Evolutionary conservation across 2,888 invertebrate species (phyloP), one percentile per base, ranked within the genome.

Genomic region (Slavum lentiscoides): DNA sequence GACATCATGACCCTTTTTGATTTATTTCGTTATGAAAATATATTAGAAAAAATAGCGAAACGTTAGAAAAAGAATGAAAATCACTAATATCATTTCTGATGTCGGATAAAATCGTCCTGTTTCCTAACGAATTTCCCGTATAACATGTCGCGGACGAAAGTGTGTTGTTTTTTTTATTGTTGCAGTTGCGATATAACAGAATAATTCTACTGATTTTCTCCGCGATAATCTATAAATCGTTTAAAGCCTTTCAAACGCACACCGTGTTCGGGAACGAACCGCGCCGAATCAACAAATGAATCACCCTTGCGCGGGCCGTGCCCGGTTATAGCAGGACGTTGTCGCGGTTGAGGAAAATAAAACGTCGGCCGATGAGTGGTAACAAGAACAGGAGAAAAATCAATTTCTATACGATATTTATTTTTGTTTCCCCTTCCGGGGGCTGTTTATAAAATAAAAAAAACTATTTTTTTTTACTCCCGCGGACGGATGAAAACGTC

Each of bases 201-300:
- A 13, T 13, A 73, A 30, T 30, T 30, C 30, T 4, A 30, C 30
- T 4, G 30, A 30, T 30, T 62, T 43, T n/a, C 19, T 11, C 17
- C 11, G 9, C 0, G 39, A 23, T 61, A 30, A 19, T 61, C 62
- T 8, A 62, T 49, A 62, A 62, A 23, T 30, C 7, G 30, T 19
- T 62, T 73, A 3, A 6, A 62, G 13, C 21, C 19, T 49, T 49
- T 49, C 49, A 13, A 30, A 73, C 49, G n/a, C 23, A 30, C n/a
- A n/a, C 21, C 30, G 30, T 30, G 30, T 30, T 23, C 11, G 21
- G 30, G 21, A 49, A 49, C 61, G 49, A 49, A 73, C 53, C n/a
- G 30, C 30, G 30, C n/a, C 64, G 74, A 74, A 64, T 64, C 53
- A 64, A 74, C 62, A 74, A 62, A 62, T 62, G 30, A 23, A 19